Evolutionary conservation across 2,113 vertebrate genomes (phyloP).

Genomic region (Chaenocephalus aceratus): DNA sequence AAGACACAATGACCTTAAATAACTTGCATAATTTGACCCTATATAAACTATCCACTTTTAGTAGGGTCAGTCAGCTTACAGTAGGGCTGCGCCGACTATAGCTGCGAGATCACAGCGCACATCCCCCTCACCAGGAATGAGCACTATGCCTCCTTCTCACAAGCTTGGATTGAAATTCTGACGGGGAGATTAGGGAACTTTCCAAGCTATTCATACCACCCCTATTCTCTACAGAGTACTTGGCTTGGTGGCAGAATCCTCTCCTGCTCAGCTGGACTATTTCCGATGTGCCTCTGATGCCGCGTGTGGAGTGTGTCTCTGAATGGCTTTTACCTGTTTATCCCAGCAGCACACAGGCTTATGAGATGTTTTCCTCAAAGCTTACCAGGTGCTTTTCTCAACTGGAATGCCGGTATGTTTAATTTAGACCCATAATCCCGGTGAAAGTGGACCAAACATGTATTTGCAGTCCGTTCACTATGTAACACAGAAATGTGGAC

Average conservation of each 20-base stretch:
- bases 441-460: slow-evolving; percentile 77
- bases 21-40: slow-evolving; percentile 4
- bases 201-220: slow-evolving; percentile 78
- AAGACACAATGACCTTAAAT: background rate
- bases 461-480: slow-evolving; percentile 48
- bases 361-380: slow-evolving; percentile 81
- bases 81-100: slow-evolving; percentile 48
- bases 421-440: slow-evolving; percentile 78
- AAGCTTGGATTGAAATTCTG: slow-evolving; percentile 68
- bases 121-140: slow-evolving; percentile 66
- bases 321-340: slow-evolving; percentile 85
- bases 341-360: slow-evolving; percentile 80
- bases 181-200: slow-evolving; percentile 82
- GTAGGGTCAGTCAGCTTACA: slow-evolving; percentile 1
- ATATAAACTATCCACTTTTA: background rate
- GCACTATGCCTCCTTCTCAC: slow-evolving; percentile 58
- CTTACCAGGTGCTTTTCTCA: slow-evolving; percentile 80
- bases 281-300: slow-evolving; percentile 76
- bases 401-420: slow-evolving; percentile 76
- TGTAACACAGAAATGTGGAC: slow-evolving; percentile 30
- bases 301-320: slow-evolving; percentile 76
- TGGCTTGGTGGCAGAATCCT: slow-evolving; percentile 72
- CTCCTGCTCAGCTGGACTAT: slow-evolving; percentile 77
- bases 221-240: slow-evolving; percentile 63
- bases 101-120: slow-evolving; percentile 45